Base-by-base conservation (phyloP, 2,888 invertebrate species). In the Chrysotoxum bicinctum region DNA sequence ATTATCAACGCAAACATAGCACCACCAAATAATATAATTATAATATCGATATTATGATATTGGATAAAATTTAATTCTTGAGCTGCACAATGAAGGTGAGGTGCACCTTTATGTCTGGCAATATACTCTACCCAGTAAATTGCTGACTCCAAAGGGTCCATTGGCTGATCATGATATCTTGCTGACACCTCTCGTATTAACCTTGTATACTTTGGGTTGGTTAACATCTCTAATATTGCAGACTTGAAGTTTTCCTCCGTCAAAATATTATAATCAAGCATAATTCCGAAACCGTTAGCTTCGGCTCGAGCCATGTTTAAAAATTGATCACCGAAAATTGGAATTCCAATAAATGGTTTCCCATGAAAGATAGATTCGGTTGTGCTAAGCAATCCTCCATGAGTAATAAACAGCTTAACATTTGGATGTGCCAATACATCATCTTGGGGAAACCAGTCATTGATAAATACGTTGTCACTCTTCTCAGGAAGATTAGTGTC, bases 271-370 rank as follows among this genome's bases (percentile, higher is more conserved):
- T 90, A 91, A 45, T 90, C 88, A 0, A 93, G 87, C 1, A 87
- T 89, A 3, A 91, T 83, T 0, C 91, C 93, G 88, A 90, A 92
- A 3, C 93, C 93, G 54, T 89, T 88, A 4, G 88, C 82, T 69
- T 90, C 91, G 3, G 93, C 92, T 10, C 90, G 90, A 1, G 89
- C 91, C 89, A 93, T 92, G 81, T 94, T 94, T 16, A 92, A 85
- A 69, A 91, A 90, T 88, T 94, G 93, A 89, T 94, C 94, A 0
- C 91, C 92, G 75, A 92, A 92, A 19, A 93, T 89, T 0, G 94
- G 94, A 58, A 93, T 91, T 2, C 93, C 93, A n/a, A 93, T 88
- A n/a, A 93, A 88, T 0, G 93, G 93, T 16, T 92, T 92, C 19
- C 92, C 93, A 84, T 92, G 91, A 62, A 92, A 92, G 62, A 93